These are phyloP conservation scores for Thereva unica DNA, from an alignment of 2,888 invertebrate genomes.

Conservation along the genomic window DNA sequence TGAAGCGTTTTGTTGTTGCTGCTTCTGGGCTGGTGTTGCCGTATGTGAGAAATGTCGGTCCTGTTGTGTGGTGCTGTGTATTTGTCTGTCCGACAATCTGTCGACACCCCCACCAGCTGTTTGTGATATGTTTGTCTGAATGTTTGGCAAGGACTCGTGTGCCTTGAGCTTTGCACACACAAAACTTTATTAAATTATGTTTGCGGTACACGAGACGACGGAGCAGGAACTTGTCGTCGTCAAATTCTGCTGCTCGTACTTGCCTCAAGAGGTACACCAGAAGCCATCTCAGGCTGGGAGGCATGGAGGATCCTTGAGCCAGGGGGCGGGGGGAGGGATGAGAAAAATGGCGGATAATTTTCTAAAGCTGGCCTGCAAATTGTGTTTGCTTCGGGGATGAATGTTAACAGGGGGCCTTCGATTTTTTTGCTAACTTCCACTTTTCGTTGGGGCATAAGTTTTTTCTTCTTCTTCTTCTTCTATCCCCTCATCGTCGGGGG, in stretches of 20 bases:
- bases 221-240: no score
- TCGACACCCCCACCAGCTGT: constrained; percentile 1
- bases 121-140: constrained; percentile 1
- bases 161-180: neutral
- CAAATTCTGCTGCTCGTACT: no score
- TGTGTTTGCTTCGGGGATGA: constrained; percentile 30
- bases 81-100: constrained; percentile 1
- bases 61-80: neutral
- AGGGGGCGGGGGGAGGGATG: constrained; percentile 2
- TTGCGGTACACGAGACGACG: neutral
- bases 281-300: constrained; percentile 6
- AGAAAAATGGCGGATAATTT: constrained; percentile 38
- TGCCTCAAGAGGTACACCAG: constrained; percentile 1
- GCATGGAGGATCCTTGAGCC: neutral
- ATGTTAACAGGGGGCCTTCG: constrained; percentile 6
- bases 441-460: no score
- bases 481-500: neutral
- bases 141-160: neutral
- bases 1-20: neutral
- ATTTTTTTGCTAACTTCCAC: no score
- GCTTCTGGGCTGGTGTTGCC: neutral
- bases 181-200: constrained; percentile 39
- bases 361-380: constrained; percentile 29
- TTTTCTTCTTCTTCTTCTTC: neutral
- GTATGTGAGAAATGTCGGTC: neutral